Evolutionary conservation across 2,113 vertebrate species (phyloP).

Genomic region (Elephas maximus): DNA sequence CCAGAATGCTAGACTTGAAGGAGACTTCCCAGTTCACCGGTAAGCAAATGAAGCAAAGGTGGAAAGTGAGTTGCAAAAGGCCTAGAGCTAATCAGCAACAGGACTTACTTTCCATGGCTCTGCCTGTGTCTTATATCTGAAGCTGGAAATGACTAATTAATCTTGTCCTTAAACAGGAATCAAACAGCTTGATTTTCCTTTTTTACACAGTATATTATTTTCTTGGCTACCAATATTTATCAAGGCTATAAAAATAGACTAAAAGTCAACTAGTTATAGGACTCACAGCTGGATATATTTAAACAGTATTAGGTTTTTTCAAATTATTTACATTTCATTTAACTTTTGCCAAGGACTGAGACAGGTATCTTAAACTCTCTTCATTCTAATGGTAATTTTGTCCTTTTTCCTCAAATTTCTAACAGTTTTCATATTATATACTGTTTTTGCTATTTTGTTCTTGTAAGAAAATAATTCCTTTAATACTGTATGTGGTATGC

Average conservation of each 20-base stretch:
- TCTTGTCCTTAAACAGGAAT: background rate
- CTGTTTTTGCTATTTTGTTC: background rate
- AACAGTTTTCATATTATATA: background rate
- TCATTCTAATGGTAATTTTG: background rate
- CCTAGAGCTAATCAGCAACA: background rate
- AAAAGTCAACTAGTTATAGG: background rate
- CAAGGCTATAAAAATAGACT: constrained; percentile 26
- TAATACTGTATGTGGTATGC: background rate
- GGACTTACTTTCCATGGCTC: background rate
- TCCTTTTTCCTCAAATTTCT: background rate
- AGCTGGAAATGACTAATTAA: background rate
- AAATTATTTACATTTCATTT: background rate
- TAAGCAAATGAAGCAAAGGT: background rate
- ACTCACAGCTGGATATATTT: background rate
- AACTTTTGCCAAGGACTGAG: background rate
- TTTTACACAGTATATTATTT: background rate
- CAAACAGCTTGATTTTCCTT: background rate
- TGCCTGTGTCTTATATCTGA: background rate
- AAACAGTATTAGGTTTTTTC: background rate
- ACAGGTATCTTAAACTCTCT: background rate
- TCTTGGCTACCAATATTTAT: background rate
- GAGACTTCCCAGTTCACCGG: background rate
- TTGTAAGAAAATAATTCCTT: background rate
- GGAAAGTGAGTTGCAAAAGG: background rate
- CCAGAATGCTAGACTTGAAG: background rate